Evolutionary conservation across 2,888 invertebrate species (phyloP).

Genomic region (Seira musarum): DNA sequence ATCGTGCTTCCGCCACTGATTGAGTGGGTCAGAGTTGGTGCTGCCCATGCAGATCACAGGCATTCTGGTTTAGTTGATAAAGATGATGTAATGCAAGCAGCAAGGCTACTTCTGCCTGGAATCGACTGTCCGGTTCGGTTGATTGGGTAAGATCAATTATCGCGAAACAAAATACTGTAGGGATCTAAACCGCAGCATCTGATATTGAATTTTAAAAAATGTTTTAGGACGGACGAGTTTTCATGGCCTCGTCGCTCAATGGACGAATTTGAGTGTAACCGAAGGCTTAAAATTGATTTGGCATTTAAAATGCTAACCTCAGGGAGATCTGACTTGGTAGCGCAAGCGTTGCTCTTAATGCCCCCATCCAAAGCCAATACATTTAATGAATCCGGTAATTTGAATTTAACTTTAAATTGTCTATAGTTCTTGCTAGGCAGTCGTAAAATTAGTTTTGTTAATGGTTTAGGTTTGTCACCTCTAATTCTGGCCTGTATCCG

Average conservation of each 20-base stretch:
- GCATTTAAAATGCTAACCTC: conserved; percentile 87
- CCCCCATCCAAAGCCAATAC: conserved; percentile 77
- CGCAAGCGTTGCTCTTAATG: conserved; percentile 83
- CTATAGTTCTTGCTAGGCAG: not conserved
- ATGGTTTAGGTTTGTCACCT: conserved; percentile 74
- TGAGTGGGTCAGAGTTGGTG: conserved; percentile 90
- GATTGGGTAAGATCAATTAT: conserved; percentile 75
- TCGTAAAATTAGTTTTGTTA: conserved; percentile 13
- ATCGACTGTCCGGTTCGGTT: conserved; percentile 90
- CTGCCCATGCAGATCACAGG: conserved; percentile 87
- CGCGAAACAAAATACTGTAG: conserved; percentile 1
- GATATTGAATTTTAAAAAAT: not conserved
- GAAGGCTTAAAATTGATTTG: conserved; percentile 73
- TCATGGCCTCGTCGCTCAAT: conserved; percentile 71
- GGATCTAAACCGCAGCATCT: no score
- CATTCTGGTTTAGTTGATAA: conserved; percentile 85
- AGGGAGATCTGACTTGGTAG: conserved; percentile 85
- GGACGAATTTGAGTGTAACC: conserved; percentile 71
- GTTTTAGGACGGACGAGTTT: conserved; percentile 70
- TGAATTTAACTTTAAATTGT: no score
- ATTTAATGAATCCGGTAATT: conserved; percentile 67
- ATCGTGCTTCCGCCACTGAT: conserved; percentile 90
- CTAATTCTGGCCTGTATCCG: conserved; percentile 87
- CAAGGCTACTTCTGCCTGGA: conserved; percentile 86
- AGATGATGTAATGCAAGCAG: conserved; percentile 92